A percentile compares a stretch with the other conserved stretches of the same genome.
Evolutionary conservation across 2,797 vertebrate species (phyloP).

Genomic region (Salarias fasciatus): DNA sequence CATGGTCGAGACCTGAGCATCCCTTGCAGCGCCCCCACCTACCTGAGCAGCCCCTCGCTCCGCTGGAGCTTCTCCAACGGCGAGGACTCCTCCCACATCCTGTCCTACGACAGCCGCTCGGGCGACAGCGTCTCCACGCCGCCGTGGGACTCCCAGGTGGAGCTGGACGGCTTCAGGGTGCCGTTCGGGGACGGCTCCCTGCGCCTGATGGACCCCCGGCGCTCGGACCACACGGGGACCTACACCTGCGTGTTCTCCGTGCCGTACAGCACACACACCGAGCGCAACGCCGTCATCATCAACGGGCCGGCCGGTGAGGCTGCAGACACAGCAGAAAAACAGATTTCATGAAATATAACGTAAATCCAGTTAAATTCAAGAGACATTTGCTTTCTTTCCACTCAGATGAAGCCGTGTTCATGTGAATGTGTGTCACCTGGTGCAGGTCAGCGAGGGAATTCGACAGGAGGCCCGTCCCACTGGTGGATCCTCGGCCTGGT

Average conservation of each 20-base stretch:
- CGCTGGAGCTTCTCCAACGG: constrained; percentile 74
- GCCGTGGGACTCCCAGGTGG: constrained; percentile 60
- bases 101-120: constrained; percentile 68
- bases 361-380: too few relatives aligned
- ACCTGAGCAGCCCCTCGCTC: constrained; percentile 68
- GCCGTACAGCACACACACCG: constrained; percentile 60
- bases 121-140: constrained; percentile 19
- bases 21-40: constrained; percentile 72
- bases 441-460: not conserved
- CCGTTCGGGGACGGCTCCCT: constrained; percentile 77
- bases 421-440: not conserved
- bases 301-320: constrained; percentile 13
- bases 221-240: constrained; percentile 61
- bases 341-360: too few relatives aligned
- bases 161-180: constrained; percentile 59
- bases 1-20: constrained; percentile 73
- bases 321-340: not conserved
- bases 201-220: constrained; percentile 62
- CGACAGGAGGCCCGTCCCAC: constrained; percentile 1
- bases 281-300: constrained; percentile 62
- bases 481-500: constrained; percentile 75
- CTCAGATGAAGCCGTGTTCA: too few relatives aligned
- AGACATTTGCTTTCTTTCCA: too few relatives aligned
- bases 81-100: constrained; percentile 57
- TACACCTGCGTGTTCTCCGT: constrained; percentile 74